Evolutionary conservation across 2,113 vertebrate genomes (phyloP).

Genomic region (Cheilinus undulatus): DNA sequence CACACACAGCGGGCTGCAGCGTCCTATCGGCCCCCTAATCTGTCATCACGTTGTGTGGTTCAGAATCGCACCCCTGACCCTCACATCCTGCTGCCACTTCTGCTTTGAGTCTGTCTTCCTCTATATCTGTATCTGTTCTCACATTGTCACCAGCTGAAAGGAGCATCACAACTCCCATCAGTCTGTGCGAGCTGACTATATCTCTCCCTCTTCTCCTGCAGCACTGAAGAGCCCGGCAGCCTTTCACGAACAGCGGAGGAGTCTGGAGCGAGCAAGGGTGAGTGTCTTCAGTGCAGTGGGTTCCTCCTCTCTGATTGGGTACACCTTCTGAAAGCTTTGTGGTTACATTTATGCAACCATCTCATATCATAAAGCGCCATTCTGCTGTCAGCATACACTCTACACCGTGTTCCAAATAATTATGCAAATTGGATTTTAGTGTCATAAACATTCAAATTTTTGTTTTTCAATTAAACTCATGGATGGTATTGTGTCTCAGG

Average conservation of each 20-base stretch:
- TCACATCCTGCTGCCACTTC: conserved; percentile 52
- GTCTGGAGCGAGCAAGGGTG: conserved; percentile 85
- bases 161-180: conserved; percentile 10
- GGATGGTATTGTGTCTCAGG: too few relatives aligned
- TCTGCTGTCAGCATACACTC: too few relatives aligned
- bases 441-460: too few relatives aligned
- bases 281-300: conserved; percentile 30
- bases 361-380: background rate
- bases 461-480: too few relatives aligned
- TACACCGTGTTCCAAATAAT: too few relatives aligned
- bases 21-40: background rate
- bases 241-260: conserved; percentile 85
- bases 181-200: conserved; percentile 8
- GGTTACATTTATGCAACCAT: background rate
- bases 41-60: conserved; percentile 21
- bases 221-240: conserved; percentile 96
- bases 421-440: too few relatives aligned
- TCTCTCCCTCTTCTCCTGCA: conserved; percentile 72
- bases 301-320: background rate
- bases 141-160: conserved; percentile 9
- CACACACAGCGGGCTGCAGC: conserved; percentile 3
- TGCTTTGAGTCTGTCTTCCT: conserved; percentile 62
- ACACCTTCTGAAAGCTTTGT: background rate
- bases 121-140: conserved; percentile 25
- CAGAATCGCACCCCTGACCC: conserved; percentile 45